A percentile compares a stretch with the other conserved stretches of the same genome.
These are phyloP conservation scores for Carduelis carduelis DNA, from an alignment of 2,797 vertebrate genomes.

Conservation along the genomic window DNA sequence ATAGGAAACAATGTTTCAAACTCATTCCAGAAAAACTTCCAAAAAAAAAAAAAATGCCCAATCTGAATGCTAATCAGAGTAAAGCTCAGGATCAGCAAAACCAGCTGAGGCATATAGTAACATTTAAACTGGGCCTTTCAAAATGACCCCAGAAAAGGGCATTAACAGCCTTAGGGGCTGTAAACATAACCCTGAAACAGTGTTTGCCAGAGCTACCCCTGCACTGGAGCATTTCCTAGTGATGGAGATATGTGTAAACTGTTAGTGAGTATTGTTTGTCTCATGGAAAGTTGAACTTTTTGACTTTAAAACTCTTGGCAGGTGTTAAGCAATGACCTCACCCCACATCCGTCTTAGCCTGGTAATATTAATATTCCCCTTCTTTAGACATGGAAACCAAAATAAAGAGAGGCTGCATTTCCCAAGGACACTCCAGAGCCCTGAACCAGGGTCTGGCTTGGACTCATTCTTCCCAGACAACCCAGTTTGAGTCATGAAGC, in stretches of 20 bases:
- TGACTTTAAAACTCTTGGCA: slow-evolving; percentile 39
- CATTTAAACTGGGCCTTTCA: not conserved
- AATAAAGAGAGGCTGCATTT: not conserved
- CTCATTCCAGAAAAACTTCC: not conserved
- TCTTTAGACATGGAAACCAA: slow-evolving; percentile 14
- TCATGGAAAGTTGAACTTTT: slow-evolving; percentile 20
- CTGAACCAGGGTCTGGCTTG: not conserved
- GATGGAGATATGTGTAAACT: not conserved
- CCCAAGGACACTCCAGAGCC: not conserved
- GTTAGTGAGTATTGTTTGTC: slow-evolving; percentile 12
- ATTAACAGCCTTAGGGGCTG: not conserved
- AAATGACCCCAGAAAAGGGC: not conserved
- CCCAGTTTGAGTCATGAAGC: not conserved
- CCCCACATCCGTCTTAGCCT: not conserved
- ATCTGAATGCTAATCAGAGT: not conserved
- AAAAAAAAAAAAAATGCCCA: not conserved
- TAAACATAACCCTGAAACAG: not conserved
- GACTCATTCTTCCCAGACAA: not conserved
- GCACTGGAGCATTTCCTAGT: not conserved
- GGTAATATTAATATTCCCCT: slow-evolving; percentile 12
- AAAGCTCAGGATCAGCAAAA: not conserved
- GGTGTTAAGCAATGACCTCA: slow-evolving; percentile 43
- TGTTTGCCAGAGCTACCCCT: not conserved
- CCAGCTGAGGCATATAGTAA: not conserved
- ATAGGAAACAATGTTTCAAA: not conserved